phyloP scores from a whole-genome alignment of 2,888 invertebrate genomes.

The Amiota minor region DNA sequence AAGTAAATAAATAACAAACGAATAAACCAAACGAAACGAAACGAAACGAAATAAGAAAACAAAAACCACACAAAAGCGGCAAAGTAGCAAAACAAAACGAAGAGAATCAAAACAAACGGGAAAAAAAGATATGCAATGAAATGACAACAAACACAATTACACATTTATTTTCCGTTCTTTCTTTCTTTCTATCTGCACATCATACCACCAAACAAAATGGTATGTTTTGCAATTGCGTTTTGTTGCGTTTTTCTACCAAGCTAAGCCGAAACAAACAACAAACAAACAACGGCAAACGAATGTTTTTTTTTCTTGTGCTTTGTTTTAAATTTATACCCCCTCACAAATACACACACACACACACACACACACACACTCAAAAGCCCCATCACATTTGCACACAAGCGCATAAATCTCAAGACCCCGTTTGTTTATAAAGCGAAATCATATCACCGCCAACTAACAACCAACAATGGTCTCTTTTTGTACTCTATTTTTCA shows the following conservation, averaged over 20 bases:
- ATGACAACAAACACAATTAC: conserved; percentile 45
- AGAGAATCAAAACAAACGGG: conserved; percentile 31
- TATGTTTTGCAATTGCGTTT: conserved; percentile 25
- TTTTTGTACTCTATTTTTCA: conserved; percentile 4
- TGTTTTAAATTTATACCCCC: not conserved
- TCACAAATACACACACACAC: conserved; percentile 34
- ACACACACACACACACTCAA: conserved; percentile 17
- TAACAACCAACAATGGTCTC: conserved; percentile 1
- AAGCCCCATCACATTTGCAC: conserved; percentile 2
- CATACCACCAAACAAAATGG: too few relatives aligned
- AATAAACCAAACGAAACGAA: not conserved
- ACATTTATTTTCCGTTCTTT: conserved; percentile 15
- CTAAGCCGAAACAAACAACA: conserved; percentile 30
- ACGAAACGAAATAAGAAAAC: not conserved
- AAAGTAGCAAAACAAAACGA: conserved; percentile 25
- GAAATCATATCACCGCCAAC: not conserved
- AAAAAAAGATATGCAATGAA: conserved; percentile 27
- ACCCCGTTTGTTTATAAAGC: conserved; percentile 61
- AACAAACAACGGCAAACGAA: conserved; percentile 44
- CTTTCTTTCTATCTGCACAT: conserved; percentile 32
- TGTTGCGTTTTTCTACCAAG: conserved; percentile 46
- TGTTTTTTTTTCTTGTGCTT: too few relatives aligned
- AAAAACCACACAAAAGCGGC: conserved; percentile 29
- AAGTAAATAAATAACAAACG: not conserved
- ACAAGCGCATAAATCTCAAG: conserved; percentile 52